These are phyloP conservation scores for Eolophus roseicapilla DNA, from an alignment of 2,113 vertebrate species.

Conservation along the genomic window DNA sequence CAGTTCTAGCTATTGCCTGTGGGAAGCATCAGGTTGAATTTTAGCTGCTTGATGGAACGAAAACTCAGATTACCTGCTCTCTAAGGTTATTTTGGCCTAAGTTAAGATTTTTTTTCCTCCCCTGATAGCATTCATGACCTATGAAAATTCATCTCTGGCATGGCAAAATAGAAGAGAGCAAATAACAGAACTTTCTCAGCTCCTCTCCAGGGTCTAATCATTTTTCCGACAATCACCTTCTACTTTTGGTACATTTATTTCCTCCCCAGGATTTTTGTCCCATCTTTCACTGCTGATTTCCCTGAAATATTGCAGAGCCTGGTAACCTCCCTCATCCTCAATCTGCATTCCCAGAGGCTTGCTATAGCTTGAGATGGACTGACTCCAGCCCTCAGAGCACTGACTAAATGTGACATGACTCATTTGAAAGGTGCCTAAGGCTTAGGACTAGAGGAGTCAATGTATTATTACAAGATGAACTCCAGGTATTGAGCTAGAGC, in stretches of 20 bases:
- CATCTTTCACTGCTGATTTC: conserved; percentile 5
- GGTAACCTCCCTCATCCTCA: neutral
- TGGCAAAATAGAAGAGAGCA: neutral
- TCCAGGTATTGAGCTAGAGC: neutral
- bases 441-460: neutral
- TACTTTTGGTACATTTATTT: neutral
- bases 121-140: neutral
- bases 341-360: neutral
- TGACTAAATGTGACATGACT: neutral
- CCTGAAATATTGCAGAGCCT: neutral
- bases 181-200: neutral
- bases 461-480: neutral
- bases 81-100: neutral
- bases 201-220: neutral
- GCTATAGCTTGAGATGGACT: neutral
- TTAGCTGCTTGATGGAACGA: neutral
- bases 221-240: neutral
- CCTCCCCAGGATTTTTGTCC: neutral
- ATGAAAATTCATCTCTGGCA: neutral
- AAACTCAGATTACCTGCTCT: neutral
- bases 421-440: neutral
- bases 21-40: conserved; percentile 30
- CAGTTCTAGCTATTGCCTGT: conserved; percentile 1
- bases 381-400: neutral
- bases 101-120: neutral